Evolutionary conservation across 2,888 invertebrate genomes (phyloP), one percentile per base, ranked within the genome.

Genomic region (Panopea generosa): DNA sequence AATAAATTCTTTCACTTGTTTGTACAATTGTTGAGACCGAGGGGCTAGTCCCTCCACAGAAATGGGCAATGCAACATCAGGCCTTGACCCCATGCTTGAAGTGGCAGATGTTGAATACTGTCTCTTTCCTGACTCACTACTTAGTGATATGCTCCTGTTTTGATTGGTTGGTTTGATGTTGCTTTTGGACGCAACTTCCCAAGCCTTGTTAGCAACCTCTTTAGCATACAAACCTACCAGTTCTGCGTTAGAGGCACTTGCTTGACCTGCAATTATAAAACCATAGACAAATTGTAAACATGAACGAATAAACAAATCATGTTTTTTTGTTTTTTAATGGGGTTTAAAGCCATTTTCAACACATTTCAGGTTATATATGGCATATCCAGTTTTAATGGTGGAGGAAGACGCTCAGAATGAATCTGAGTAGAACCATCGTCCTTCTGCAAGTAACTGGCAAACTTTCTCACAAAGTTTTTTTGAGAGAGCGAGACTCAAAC

Each of bases 1-100:
- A 2, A 94, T 90, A 76, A 93, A 93, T 11, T 87, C 83, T 55
- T 87, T 90, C 16, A 93, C 93, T 45, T 88, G 82, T 18, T 84
- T 65, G 81, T 93, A 90, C 1, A 90, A 72, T 16, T 91, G 87
- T 63, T 89, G 90, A 0, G 91, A 93, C 26, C 89, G 84, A n/a
- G 90, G 89, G 0, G 90, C 86, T 65, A 93, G 77, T 6, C 87
- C 91, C 2, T 86, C 78, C 16, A 93, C 92, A 2, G 90, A 84
- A 18, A 92, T 86, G 16, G 92, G 87, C 83, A 93, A 87, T 45
- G 45, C 20, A 45, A 6, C 20, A 45, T 45, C 16, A 9, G 45
- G 16, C 45, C 20, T 45, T 9, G 45, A 45, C 45, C 45, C 50
- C 77, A 77, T 77, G 20, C 47, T 63, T 27, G 75, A 66, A 16